phyloP scores from a whole-genome alignment of 2,797 vertebrate genomes.

The Sebastes iracundus region DNA sequence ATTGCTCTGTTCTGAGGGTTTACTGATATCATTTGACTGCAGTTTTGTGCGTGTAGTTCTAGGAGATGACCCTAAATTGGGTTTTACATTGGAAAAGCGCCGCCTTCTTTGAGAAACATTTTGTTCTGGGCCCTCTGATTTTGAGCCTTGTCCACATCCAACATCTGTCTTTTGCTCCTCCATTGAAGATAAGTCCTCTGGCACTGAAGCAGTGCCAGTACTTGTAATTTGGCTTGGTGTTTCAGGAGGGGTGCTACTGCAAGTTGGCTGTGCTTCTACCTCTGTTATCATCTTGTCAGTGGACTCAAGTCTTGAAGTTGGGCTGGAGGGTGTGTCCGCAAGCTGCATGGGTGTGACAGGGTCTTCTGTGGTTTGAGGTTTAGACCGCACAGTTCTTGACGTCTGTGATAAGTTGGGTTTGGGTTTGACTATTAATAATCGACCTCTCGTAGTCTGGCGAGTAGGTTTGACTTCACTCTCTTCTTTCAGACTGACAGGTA shows the following conservation, averaged over 20 bases:
- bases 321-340: not conserved
- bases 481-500: slow-evolving; percentile 7
- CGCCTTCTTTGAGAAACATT: slow-evolving; percentile 32
- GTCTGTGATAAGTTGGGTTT: slow-evolving; percentile 38
- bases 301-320: not conserved
- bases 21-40: not conserved
- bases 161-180: not conserved
- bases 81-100: slow-evolving; percentile 57
- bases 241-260: not conserved
- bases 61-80: slow-evolving; percentile 37
- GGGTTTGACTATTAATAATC: slow-evolving; percentile 37
- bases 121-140: slow-evolving; percentile 11
- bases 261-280: slow-evolving; percentile 4
- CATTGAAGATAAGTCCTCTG: not conserved
- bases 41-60: slow-evolving; percentile 22
- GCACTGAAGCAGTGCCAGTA: not conserved
- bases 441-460: not conserved
- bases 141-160: not conserved
- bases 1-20: not conserved
- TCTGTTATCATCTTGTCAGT: not conserved
- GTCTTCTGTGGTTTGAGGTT: slow-evolving; percentile 20
- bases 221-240: not conserved
- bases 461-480: not conserved
- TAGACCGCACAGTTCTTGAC: slow-evolving; percentile 24
- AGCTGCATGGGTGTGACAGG: not conserved